Evolutionary conservation across 2,888 invertebrate genomes (phyloP).

Genomic region (Sthenelais limicola): DNA sequence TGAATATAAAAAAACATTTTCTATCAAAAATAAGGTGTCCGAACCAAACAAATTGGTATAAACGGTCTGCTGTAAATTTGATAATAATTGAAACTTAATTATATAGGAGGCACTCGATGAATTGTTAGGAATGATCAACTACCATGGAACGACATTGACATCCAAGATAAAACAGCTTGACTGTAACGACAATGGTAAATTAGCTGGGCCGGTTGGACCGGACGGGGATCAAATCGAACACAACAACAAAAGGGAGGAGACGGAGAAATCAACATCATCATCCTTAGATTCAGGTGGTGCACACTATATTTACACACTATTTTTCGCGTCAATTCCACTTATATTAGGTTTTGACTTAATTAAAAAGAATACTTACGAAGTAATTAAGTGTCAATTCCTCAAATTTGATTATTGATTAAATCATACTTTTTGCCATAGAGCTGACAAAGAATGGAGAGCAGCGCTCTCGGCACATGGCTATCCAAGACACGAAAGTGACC

Average conservation of each 20-base stretch:
- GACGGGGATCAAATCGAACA: neutral
- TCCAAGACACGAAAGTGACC: slow-evolving; percentile 63
- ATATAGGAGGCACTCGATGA: neutral
- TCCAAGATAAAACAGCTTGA: slow-evolving; percentile 3
- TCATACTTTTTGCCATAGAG: neutral
- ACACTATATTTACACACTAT: no score
- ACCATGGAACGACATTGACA: neutral
- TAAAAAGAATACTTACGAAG: no score
- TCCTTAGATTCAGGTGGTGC: neutral
- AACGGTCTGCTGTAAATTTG: no score
- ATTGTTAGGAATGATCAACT: neutral
- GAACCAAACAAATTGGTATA: no score
- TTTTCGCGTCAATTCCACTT: no score
- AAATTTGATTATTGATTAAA: neutral
- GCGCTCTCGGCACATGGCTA: slow-evolving; percentile 55
- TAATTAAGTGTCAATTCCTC: no score
- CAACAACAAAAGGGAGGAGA: neutral
- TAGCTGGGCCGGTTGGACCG: neutral
- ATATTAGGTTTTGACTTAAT: no score
- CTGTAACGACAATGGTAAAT: neutral
- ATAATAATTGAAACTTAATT: neutral
- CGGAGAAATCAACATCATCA: neutral
- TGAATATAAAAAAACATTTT: neutral
- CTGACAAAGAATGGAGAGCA: slow-evolving; percentile 45
- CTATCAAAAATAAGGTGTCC: no score